These are phyloP conservation scores for Drosophila pseudoobscura DNA, from an alignment of 1,140 invertebrate genomes.

Conservation along the genomic window DNA sequence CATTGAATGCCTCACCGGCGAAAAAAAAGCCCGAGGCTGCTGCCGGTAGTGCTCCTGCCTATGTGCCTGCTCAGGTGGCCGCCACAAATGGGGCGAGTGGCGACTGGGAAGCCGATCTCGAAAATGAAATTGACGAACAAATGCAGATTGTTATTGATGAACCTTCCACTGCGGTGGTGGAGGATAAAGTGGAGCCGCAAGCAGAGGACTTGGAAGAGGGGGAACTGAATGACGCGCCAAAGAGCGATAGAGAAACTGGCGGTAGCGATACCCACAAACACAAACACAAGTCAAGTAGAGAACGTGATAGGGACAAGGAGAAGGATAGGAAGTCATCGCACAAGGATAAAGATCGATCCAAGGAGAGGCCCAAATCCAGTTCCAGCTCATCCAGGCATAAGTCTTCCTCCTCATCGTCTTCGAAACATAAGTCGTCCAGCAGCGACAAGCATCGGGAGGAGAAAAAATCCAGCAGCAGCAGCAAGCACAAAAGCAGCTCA, in stretches of 20 bases:
- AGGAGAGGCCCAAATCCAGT: constrained; percentile 47
- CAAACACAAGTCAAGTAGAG: constrained; percentile 50
- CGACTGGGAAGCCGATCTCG: constrained; percentile 31
- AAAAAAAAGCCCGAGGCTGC: constrained; percentile 39
- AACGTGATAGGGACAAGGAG: constrained; percentile 34
- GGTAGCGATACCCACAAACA: constrained; percentile 29
- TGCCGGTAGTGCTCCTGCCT: constrained; percentile 74
- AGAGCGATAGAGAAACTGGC: constrained; percentile 15
- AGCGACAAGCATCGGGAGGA: constrained; percentile 55
- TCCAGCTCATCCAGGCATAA: constrained; percentile 57
- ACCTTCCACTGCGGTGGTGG: not conserved
- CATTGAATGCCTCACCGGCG: constrained; percentile 68
- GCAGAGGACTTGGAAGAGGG: not conserved
- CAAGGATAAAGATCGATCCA: constrained; percentile 47
- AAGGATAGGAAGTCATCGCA: constrained; percentile 48
- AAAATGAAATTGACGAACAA: constrained; percentile 39
- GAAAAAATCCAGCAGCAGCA: constrained; percentile 29
- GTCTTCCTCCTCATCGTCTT: constrained; percentile 47
- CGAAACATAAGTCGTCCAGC: constrained; percentile 59
- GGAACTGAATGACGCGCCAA: constrained; percentile 3
- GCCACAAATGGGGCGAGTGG: constrained; percentile 27
- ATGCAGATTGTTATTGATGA: constrained; percentile 23
- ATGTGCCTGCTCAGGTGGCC: constrained; percentile 75
- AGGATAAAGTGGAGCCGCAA: not conserved
- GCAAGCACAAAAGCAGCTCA: constrained; percentile 50